Evolutionary conservation across 2,888 invertebrate species (phyloP).

Genomic region (Bembecia ichneumoniformis): DNA sequence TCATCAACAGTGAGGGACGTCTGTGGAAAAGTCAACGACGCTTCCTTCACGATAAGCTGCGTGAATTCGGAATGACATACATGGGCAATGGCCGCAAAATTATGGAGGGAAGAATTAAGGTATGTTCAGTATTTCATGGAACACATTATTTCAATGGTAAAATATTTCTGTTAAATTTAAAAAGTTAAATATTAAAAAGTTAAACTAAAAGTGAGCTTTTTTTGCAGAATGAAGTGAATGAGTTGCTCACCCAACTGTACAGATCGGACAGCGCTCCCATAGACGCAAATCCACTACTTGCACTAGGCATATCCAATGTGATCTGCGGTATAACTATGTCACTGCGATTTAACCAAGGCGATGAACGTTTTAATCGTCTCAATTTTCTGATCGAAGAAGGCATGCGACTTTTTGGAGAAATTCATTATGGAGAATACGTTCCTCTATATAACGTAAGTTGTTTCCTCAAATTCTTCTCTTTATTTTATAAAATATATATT

Average conservation of each 20-base stretch:
- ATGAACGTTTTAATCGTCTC: slow-evolving; percentile 82
- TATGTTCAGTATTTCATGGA: slow-evolving; percentile 39
- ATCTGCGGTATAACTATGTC: slow-evolving; percentile 94
- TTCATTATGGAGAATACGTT: slow-evolving; percentile 87
- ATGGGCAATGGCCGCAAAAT: slow-evolving; percentile 84
- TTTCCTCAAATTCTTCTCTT: neutral
- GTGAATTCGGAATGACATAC: slow-evolving; percentile 91
- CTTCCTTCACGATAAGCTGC: slow-evolving; percentile 87
- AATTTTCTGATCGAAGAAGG: slow-evolving; percentile 93
- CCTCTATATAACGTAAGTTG: slow-evolving; percentile 77
- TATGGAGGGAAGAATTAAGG: slow-evolving; percentile 90
- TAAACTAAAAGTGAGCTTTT: slow-evolving; percentile 11
- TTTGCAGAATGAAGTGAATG: slow-evolving; percentile 80
- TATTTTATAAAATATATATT: neutral
- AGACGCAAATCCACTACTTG: slow-evolving; percentile 82
- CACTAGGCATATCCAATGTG: slow-evolving; percentile 89
- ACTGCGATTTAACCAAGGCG: slow-evolving; percentile 84
- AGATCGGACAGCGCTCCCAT: slow-evolving; percentile 77
- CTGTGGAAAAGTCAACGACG: slow-evolving; percentile 92
- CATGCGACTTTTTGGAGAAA: slow-evolving; percentile 87
- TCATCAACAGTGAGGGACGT: slow-evolving; percentile 89
- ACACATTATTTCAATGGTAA: neutral
- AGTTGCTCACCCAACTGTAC: slow-evolving; percentile 77
- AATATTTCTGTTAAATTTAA: neutral
- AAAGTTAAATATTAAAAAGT: neutral